Evolutionary conservation across 2,797 vertebrate genomes (phyloP).

Genomic region (Fringilla coelebs): DNA sequence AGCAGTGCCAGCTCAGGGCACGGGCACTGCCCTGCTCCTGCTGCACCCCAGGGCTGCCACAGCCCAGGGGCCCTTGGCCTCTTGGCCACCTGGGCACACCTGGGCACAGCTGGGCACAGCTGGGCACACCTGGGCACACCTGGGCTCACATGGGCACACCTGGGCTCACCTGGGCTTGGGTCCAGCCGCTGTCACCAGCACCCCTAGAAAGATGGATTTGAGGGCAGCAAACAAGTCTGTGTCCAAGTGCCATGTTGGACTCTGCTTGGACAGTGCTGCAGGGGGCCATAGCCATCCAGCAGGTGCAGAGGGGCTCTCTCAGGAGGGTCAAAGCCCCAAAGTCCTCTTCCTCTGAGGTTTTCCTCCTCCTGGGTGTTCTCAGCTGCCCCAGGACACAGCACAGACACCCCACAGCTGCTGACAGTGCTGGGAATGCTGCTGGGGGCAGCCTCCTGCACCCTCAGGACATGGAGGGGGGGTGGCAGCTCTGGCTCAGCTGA

Average conservation of each 20-base stretch:
- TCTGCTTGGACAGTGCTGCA: background rate
- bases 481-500: background rate
- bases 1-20: background rate
- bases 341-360: background rate
- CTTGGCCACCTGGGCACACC: background rate
- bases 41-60: background rate
- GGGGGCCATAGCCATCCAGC: background rate
- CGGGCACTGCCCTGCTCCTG: background rate
- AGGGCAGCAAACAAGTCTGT: background rate
- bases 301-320: background rate
- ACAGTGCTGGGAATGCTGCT: background rate
- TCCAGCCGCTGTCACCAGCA: background rate
- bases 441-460: background rate
- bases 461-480: background rate
- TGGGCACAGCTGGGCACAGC: too few species aligned
- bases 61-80: background rate
- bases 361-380: background rate
- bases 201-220: fast-evolving
- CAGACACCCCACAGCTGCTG: background rate
- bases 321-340: background rate
- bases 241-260: background rate
- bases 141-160: too few species aligned
- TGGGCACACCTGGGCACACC: background rate
- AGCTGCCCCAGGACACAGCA: background rate
- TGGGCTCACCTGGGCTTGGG: background rate